phyloP scores from a whole-genome alignment of 1,140 invertebrate genomes.

The Wasmannia auropunctata region DNA sequence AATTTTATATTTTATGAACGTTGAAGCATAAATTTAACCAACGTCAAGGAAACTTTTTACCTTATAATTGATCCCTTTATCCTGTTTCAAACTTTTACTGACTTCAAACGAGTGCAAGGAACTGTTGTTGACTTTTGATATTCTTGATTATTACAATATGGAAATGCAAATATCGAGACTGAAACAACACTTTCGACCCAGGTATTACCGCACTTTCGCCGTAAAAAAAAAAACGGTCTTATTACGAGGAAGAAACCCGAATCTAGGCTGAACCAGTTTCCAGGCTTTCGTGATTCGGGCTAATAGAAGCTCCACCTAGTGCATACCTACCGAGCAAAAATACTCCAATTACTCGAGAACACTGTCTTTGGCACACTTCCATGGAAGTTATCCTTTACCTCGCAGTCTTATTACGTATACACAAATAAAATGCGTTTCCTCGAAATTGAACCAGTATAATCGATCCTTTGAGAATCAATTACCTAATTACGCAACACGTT shows the following conservation, averaged over 20 bases:
- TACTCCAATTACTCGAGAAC: slow-evolving; percentile 27
- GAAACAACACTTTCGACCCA: not conserved
- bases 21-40: not conserved
- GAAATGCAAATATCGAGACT: not conserved
- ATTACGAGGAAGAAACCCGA: slow-evolving; percentile 13
- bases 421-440: not conserved
- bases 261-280: slow-evolving; percentile 10
- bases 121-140: not conserved
- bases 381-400: not conserved
- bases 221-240: not conserved
- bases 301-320: slow-evolving; percentile 47
- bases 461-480: not conserved
- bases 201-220: not conserved
- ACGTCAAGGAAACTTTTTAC: slow-evolving; percentile 20
- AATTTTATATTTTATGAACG: not conserved
- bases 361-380: slow-evolving; percentile 39
- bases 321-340: not conserved
- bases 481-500: not conserved
- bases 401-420: not conserved
- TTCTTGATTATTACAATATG: not conserved
- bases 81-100: slow-evolving; percentile 3
- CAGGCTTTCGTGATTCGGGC: slow-evolving; percentile 32
- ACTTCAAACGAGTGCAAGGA: not conserved
- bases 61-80: slow-evolving; percentile 28
- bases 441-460: not conserved